Evolutionary conservation across 2,113 vertebrate species (phyloP), one percentile per base, ranked within the genome.

Genomic region (Gallinago jamesoni): DNA sequence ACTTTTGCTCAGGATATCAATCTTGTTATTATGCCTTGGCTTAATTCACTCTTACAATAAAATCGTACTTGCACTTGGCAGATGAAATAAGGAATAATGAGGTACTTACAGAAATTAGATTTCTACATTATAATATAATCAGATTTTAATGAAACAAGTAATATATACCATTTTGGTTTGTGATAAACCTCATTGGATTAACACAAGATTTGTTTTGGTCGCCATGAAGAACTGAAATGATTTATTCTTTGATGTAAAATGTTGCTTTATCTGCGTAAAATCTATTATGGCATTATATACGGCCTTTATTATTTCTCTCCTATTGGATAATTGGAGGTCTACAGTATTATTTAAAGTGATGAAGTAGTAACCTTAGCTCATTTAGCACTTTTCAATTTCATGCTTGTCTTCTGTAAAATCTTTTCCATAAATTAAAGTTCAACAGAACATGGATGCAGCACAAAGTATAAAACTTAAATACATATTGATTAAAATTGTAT

Each of bases 331-430:
- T 97, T 97, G 93, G 93, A 97, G 89, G 64, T 74, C 83, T 93
- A 89, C 69, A 84, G 59, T 96, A 90, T 95, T 98, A 94, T 98
- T 96, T 94, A 74, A 93, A 97, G 90, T 97, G 97, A 98, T 88
- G 75, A 97, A 98, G 89, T 96, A 95, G 84, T 88, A 93, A 93
- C 75, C 82, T 96, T 87, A 90, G 73, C 88, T 97, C 97, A 97
- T 98, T 98, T 97, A 95, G 94, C 91, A 98, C 74, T 98, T 98
- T 98, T 98, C 97, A 98, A 98, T 98, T 98, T 98, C 97, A 98
- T 97, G 97, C 97, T 97, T 98, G 97, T 98, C 98, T 98, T 97
- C 76, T 47, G 81, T 95, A 96, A 97, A 98, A 97, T 97, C 94
- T 97, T 96, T 90, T 95, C 87, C 94, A 98, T 98, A 98, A 98